These are phyloP conservation scores for Brenthis daphne DNA, from an alignment of 2,888 invertebrate species.

Conservation along the genomic window DNA sequence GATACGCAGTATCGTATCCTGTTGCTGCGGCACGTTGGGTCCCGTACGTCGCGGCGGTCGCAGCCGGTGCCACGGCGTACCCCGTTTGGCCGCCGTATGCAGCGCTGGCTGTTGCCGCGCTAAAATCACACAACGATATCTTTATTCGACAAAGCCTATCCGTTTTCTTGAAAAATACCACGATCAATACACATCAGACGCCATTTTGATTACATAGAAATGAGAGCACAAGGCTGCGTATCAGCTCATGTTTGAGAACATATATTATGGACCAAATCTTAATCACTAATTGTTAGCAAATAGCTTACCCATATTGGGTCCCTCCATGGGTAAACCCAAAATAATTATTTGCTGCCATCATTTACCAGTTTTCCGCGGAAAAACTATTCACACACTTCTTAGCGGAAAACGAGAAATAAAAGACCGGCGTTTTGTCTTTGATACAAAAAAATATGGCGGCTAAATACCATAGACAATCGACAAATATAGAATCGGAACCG, in stretches of 20 bases:
- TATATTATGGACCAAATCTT: conserved; percentile 37
- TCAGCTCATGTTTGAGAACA: conserved; percentile 41
- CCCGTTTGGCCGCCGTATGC: conserved; percentile 93
- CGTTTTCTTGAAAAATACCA: conserved; percentile 39
- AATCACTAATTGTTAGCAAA: conserved; percentile 36
- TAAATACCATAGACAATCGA: conserved; percentile 43
- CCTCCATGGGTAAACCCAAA: conserved; percentile 97
- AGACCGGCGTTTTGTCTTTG: conserved; percentile 76
- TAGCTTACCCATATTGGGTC: conserved; percentile 93
- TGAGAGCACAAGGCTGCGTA: conserved; percentile 61
- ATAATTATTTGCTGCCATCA: conserved; percentile 96
- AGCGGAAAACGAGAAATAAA: conserved; percentile 61
- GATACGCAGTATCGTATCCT: conserved; percentile 92
- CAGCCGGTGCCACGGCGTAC: conserved; percentile 91
- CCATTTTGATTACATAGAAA: conserved; percentile 75
- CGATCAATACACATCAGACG: conserved; percentile 72
- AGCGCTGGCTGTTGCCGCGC: conserved; percentile 88
- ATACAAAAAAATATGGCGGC: conserved; percentile 54
- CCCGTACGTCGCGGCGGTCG: conserved; percentile 92
- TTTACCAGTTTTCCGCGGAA: conserved; percentile 74
- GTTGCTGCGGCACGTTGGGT: conserved; percentile 90
- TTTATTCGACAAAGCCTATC: conserved; percentile 44
- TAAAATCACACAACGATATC: conserved; percentile 56
- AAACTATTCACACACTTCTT: conserved; percentile 73
- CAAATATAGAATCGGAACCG: neutral